These are phyloP conservation scores for Rhinolophus sinicus DNA, from an alignment of 2,113 vertebrate species.

Conservation along the genomic window DNA sequence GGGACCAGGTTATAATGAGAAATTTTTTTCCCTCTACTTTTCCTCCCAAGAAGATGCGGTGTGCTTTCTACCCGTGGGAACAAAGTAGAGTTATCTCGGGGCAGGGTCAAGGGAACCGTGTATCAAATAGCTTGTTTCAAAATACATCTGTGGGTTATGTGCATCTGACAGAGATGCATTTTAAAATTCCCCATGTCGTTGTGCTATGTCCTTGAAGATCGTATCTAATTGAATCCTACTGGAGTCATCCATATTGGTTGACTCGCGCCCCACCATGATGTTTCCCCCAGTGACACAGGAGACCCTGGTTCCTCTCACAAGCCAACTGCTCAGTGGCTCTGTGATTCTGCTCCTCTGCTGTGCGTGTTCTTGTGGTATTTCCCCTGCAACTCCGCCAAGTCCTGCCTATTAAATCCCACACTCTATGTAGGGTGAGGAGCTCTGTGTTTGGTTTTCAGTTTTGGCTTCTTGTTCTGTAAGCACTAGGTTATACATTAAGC, in stretches of 20 bases:
- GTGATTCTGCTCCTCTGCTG: background rate
- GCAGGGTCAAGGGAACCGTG: background rate
- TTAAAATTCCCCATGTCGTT: background rate
- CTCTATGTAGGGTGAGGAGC: background rate
- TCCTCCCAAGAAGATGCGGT: background rate
- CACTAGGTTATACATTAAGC: background rate
- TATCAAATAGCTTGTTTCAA: background rate
- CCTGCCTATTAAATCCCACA: background rate
- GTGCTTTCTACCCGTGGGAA: background rate
- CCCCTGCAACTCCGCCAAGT: too few species aligned
- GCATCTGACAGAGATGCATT: background rate
- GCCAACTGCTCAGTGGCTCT: background rate
- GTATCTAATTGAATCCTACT: background rate
- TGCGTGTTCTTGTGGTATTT: background rate
- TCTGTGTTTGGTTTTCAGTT: background rate
- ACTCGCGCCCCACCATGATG: fast-evolving
- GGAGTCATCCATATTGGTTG: background rate
- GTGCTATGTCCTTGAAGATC: background rate
- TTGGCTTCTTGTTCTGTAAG: background rate
- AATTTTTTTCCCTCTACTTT: background rate
- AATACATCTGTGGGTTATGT: background rate
- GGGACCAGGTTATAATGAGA: background rate
- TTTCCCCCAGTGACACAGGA: background rate
- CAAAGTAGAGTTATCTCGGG: background rate
- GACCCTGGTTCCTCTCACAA: background rate